Evolutionary conservation across 2,113 vertebrate species (phyloP), one percentile per base, ranked within the genome.

Genomic region (Sclerurus mexicanus): DNA sequence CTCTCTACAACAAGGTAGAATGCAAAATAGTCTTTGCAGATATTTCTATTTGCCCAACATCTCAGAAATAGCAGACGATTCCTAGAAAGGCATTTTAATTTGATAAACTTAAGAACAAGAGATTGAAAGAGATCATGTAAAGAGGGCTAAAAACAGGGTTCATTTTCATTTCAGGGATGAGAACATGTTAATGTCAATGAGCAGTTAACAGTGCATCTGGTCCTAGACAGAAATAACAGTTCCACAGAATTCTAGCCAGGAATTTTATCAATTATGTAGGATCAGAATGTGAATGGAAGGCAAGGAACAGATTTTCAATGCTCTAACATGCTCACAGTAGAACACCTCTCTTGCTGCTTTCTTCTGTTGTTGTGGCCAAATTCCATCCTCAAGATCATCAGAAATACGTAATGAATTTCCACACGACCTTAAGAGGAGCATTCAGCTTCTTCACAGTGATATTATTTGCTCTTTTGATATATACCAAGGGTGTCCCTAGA

Each of bases 81-180:
- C 72, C 58, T 47, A 49, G 85, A 96, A 89, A 72, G 73, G 50
- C 77, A 90, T 96, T 95, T 94, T 96, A 96, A 95, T 89, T 50
- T 86, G 56, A 89, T 31, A 66, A 96, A 55, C 24, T 19, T 47
- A 72, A 89, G 66, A 94, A 90, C 42, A 91, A 87, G 78, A 89
- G 87, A 91, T 27, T 75, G 52, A 83, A 95, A 90, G 68, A 90
- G 85, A 84, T 37, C 59, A 55, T 20, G 31, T 60, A 67, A 91
- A 86, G 55, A 74, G 25, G 56, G 24, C 53, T 91, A 88, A 94
- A 90, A 91, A 42, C 44, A 69, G 83, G 72, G 68, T 44, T 96
- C 64, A 44, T 95, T 95, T 95, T 93, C 60, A 75, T 81, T 87
- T 87, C 83, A 83, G 87, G 56, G 60, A 80, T 72, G 42, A 74